These are phyloP conservation scores for Mantis religiosa DNA, from an alignment of 2,888 invertebrate species.

Conservation along the genomic window DNA sequence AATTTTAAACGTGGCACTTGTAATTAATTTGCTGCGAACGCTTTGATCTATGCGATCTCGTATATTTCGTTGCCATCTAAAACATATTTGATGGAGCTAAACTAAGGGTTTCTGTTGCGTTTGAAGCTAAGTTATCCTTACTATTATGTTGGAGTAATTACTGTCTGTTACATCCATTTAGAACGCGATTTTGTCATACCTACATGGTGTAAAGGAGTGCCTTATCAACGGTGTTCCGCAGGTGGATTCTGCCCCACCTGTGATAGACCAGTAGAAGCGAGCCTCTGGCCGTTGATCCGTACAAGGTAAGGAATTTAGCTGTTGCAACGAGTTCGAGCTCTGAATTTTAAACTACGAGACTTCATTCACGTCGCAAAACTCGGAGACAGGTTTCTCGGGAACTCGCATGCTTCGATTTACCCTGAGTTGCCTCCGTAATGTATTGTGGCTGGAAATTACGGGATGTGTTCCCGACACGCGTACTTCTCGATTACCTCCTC, in stretches of 20 bases:
- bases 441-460: neutral
- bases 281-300: neutral
- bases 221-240: too few relatives aligned
- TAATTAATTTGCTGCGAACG: too few relatives aligned
- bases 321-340: neutral
- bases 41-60: too few relatives aligned
- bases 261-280: neutral
- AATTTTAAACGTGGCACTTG: too few relatives aligned
- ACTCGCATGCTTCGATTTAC: neutral
- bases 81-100: too few relatives aligned
- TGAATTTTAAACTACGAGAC: neutral
- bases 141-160: too few relatives aligned
- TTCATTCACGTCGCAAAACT: neutral
- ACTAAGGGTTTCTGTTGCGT: too few relatives aligned
- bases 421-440: neutral
- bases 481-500: neutral
- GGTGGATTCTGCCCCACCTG: neutral
- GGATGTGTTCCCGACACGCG: neutral
- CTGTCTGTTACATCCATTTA: too few relatives aligned
- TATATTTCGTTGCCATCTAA: too few relatives aligned
- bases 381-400: neutral
- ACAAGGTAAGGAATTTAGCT: neutral
- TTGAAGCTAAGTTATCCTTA: too few relatives aligned
- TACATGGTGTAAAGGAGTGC: too few relatives aligned
- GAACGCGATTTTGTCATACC: too few relatives aligned